These are phyloP conservation scores for Hemithea aestivaria DNA, from an alignment of 2,888 invertebrate species.

Conservation along the genomic window DNA sequence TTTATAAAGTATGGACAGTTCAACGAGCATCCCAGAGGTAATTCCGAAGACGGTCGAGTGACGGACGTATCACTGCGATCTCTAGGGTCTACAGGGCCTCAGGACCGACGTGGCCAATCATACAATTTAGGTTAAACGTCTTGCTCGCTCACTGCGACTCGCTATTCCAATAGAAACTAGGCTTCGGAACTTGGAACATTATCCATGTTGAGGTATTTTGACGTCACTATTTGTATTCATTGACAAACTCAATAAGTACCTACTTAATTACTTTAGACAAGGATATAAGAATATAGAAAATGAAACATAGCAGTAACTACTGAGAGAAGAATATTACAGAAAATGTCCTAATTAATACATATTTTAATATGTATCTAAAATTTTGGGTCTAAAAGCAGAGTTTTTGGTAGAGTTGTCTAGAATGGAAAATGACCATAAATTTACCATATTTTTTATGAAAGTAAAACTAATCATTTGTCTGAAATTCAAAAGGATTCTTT, in stretches of 20 bases:
- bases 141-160: constrained; percentile 33
- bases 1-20: constrained; percentile 25
- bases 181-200: constrained; percentile 3
- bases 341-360: too few relatives aligned
- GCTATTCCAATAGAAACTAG: constrained; percentile 33
- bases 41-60: constrained; percentile 30
- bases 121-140: constrained; percentile 66
- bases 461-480: constrained; percentile 4
- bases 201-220: constrained; percentile 4
- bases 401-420: too few relatives aligned
- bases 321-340: too few relatives aligned
- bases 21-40: constrained; percentile 32
- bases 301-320: too few relatives aligned
- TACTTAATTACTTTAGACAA: too few relatives aligned
- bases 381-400: too few relatives aligned
- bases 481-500: constrained; percentile 7
- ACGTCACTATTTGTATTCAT: background rate
- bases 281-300: too few relatives aligned
- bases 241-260: too few relatives aligned
- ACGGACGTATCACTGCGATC: constrained; percentile 32
- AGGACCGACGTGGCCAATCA: constrained; percentile 58
- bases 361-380: too few relatives aligned
- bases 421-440: too few relatives aligned
- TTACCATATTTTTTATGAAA: too few relatives aligned
- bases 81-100: constrained; percentile 41